phyloP scores from a whole-genome alignment of 2,113 vertebrate species.

The Lophochroa leadbeateri region DNA sequence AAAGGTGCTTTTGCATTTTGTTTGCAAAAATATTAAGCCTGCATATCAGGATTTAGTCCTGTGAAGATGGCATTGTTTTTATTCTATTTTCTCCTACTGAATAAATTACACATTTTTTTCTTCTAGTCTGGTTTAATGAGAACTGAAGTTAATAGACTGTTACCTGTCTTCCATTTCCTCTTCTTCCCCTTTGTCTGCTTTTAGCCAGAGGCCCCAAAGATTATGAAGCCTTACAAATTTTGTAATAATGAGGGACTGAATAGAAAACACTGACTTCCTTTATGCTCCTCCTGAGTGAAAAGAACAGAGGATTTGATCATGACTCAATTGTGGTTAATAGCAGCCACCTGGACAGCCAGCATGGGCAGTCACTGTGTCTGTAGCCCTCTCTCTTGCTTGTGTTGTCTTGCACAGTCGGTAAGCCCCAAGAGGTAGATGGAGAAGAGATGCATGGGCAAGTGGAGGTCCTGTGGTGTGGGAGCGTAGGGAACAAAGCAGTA shows the following conservation, averaged over 20 bases:
- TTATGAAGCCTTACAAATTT: not conserved
- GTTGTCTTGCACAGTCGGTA: not conserved
- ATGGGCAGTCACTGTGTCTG: accelerated
- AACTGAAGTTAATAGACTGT: not conserved
- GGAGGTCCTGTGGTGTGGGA: not conserved
- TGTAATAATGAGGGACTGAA: not conserved
- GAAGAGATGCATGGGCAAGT: accelerated
- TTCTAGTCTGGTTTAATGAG: not conserved
- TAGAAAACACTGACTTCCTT: not conserved
- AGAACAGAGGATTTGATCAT: not conserved
- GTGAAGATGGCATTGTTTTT: not conserved
- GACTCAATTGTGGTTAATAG: not conserved
- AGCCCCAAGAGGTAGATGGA: too few relatives aligned
- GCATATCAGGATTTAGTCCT: not conserved
- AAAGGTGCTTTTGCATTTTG: not conserved
- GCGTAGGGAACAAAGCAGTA: not conserved
- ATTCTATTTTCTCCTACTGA: not conserved
- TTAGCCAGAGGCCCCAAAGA: not conserved
- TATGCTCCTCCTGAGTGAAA: not conserved
- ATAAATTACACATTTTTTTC: not conserved
- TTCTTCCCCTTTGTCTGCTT: not conserved
- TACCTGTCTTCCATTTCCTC: not conserved
- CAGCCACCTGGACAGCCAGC: not conserved
- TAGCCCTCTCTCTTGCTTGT: not conserved
- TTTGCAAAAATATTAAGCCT: not conserved